phyloP scores from a whole-genome alignment of 2,888 invertebrate genomes.

The Erpobdella octoculata region DNA sequence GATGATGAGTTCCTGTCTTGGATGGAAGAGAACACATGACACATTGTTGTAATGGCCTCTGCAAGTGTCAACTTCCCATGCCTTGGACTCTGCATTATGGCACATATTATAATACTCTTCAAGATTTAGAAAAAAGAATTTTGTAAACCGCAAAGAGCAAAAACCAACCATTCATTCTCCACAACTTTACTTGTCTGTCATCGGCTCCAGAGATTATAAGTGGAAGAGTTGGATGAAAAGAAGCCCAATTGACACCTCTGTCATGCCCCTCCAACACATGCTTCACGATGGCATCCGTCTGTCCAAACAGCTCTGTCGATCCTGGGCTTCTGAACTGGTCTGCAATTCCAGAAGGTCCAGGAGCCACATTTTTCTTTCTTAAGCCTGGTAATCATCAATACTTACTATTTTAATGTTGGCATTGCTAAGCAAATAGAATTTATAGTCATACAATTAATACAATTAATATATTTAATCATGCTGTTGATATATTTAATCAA shows the following conservation, averaged over 20 bases:
- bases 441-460: neutral
- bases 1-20: constrained; percentile 86
- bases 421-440: neutral
- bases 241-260: constrained; percentile 96
- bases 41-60: constrained; percentile 99
- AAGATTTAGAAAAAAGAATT: neutral
- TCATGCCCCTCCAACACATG: constrained; percentile 57
- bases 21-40: constrained; percentile 92
- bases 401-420: no score
- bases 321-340: constrained; percentile 57
- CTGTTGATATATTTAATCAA: neutral
- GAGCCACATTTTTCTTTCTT: constrained; percentile 92
- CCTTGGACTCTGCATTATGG: constrained; percentile 58
- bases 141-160: neutral
- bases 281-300: constrained; percentile 62
- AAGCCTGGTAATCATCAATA: constrained; percentile 57
- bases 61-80: constrained; percentile 98
- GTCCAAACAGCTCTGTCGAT: constrained; percentile 76
- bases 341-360: constrained; percentile 74
- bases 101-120: neutral
- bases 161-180: constrained; percentile 90
- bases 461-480: neutral
- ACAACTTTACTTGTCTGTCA: constrained; percentile 90
- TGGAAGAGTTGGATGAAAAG: constrained; percentile 88
- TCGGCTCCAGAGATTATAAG: constrained; percentile 96